phyloP scores from a whole-genome alignment of 2,888 invertebrate genomes.

The Leucophora obtusa region DNA sequence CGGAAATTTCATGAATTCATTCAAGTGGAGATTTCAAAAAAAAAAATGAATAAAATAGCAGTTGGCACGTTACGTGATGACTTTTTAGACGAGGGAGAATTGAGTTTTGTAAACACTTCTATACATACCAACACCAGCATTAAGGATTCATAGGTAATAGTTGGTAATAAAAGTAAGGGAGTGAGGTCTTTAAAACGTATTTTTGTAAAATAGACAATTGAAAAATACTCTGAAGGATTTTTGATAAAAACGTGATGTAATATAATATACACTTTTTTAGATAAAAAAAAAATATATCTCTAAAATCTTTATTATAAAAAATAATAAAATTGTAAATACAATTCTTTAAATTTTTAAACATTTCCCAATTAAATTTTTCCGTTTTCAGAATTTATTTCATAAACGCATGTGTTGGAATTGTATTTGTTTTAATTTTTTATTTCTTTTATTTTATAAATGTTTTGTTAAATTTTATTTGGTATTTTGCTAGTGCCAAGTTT shows the following conservation, averaged over 20 bases:
- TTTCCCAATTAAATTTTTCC: conserved; percentile 7
- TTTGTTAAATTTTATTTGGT: background rate
- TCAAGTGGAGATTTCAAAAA: conserved; percentile 48
- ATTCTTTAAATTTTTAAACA: conserved; percentile 1
- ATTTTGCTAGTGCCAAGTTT: conserved; percentile 40
- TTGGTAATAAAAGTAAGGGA: conserved; percentile 8
- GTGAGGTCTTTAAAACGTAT: conserved; percentile 11
- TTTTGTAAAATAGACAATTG: conserved; percentile 51
- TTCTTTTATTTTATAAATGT: background rate
- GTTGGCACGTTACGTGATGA: conserved; percentile 59
- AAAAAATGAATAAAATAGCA: conserved; percentile 40
- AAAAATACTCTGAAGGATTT: conserved; percentile 39
- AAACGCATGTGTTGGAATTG: conserved; percentile 34
- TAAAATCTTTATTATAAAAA: background rate
- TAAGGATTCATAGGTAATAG: conserved; percentile 33
- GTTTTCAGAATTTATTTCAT: conserved; percentile 7
- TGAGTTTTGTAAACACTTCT: background rate
- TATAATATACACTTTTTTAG: conserved; percentile 34
- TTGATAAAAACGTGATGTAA: conserved; percentile 49
- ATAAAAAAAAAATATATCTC: background rate
- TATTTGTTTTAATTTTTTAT: conserved; percentile 12
- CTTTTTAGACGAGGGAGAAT: conserved; percentile 44
- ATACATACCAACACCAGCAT: background rate
- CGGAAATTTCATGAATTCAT: conserved; percentile 59
- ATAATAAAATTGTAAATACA: background rate